A percentile compares a stretch with the other conserved stretches of the same genome.
phyloP scores from a whole-genome alignment of 2,888 invertebrate genomes.

The Fabriciana adippe region DNA sequence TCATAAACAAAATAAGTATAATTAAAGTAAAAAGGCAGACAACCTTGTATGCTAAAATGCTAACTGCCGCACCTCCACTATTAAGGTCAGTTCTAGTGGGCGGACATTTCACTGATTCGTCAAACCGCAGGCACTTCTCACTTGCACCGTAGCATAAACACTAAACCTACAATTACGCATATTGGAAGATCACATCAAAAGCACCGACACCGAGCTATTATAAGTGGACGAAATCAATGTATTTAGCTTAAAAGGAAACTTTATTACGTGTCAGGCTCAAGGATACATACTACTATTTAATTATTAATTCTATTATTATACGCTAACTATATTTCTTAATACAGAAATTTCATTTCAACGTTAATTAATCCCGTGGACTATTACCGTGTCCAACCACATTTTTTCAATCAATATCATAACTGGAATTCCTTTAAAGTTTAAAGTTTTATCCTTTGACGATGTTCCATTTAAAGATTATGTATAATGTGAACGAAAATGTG shows the following conservation, averaged over 20 bases:
- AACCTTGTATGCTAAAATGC: constrained; percentile 40
- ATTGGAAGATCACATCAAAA: constrained; percentile 77
- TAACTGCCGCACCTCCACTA: constrained; percentile 39
- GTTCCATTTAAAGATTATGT: not conserved
- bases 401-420: not conserved
- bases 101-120: constrained; percentile 40
- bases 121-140: constrained; percentile 41
- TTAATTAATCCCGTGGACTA: constrained; percentile 20
- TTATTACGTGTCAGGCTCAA: constrained; percentile 41
- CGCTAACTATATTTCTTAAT: constrained; percentile 23
- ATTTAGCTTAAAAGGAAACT: constrained; percentile 52
- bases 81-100: constrained; percentile 44
- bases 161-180: constrained; percentile 80
- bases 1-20: not conserved
- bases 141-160: constrained; percentile 55
- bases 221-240: constrained; percentile 69
- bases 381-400: constrained; percentile 1
- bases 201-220: constrained; percentile 63
- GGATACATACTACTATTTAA: constrained; percentile 35
- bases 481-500: too few species aligned
- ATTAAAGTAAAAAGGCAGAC: constrained; percentile 33
- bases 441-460: not conserved
- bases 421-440: constrained; percentile 16
- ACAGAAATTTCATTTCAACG: constrained; percentile 23
- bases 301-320: constrained; percentile 36